Evolutionary conservation across 2,797 vertebrate species (phyloP), one percentile per base, ranked within the genome.

Genomic region (Tragopan temminckii): DNA sequence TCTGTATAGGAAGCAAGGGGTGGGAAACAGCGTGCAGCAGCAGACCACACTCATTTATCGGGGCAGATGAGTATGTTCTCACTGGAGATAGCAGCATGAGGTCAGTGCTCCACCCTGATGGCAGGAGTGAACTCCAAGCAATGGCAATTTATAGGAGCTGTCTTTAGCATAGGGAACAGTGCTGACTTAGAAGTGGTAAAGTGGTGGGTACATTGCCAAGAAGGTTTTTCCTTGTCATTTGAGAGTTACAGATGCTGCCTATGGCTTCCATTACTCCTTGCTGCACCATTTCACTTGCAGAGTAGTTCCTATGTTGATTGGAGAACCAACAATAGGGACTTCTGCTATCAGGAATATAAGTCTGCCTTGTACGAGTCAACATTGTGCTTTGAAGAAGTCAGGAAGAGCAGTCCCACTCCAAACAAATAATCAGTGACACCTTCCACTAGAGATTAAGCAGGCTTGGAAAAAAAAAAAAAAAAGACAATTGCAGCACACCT

Each of bases 81-180:
- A 36, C 62, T 13, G 1, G 1, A 1, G 24, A 46, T 48, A 19
- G 72, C 52, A 33, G 0, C 48, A 40, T 42, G 0, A 0, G 29
- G 46, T 55, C 48, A 80, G 45, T 1, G 5, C 43, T 71, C 17
- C 35, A 46, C 58, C 35, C 50, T 0, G 8, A 33, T 50, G 36
- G 52, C 81, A 83, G 68, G 81, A 81, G 48, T 83, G 78, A 91
- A 88, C 70, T 72, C 57, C 78, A 85, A 93, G 67, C 76, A 85
- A 42, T 57, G 46, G 15, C 84, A 88, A 80, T 96, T 94, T 89
- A 82, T 89, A 93, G 72, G 18, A 70, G 35, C 38, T 89, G 71
- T 40, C 71, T 91, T 85, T 58, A 93, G 52, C 59, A 72, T 27
- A 55, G 62, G 36, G 43, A 52, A 20, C 10, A 50, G 17, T 82